Base-by-base conservation (phyloP, 1,140 invertebrate genomes). In the Neodiprion lecontei region DNA sequence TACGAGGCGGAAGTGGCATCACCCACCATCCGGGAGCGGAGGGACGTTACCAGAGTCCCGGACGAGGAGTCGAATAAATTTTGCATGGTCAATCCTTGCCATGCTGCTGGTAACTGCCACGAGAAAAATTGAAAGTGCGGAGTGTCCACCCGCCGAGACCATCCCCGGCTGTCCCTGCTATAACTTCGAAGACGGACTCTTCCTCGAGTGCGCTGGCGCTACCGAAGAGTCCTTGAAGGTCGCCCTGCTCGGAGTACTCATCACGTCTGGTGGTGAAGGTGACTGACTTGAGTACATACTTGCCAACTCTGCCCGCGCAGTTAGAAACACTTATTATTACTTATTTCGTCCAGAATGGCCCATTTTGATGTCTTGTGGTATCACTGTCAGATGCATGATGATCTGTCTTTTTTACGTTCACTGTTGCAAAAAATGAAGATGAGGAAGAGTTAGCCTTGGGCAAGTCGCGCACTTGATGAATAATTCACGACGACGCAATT, bases 1-100 rank as follows among this genome's bases (percentile, higher is more conserved):
- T n/a, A 81, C 79, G 40, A 83, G 77, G 65, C 81, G 80, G 76
- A 86, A 85, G 83, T 77, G 77, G 82, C 73, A 78, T 28, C 77
- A 79, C 77, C 48, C 77, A 71, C 71, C 75, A 65, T 75, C 74
- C 71, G 67, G 75, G 76, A 76, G 77, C 53, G 74, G 70, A 66
- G 69, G n/a, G n/a, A 17, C 53, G 11, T 17, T 17, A 17, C 11
- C 53, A 17, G n/a, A 61, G 53, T 61, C 9, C 11, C 3, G n/a
- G n/a, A 61, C 53, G 8, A 61, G 53, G 53, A 12, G 7, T 17
- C 11, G 53, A 61, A 61, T 61, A 61, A 61, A 61, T 61, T 61
- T 17, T 17, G 53, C 7, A 17, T 67, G 74, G 67, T 48, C 74
- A 28, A n/a, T 50, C 28, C 69, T 65, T 48, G 53, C 70, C 12